Percentiles rank a stretch among this genome's conserved stretches.
Conservation (phyloP, 2,888 invertebrate species). For the Arctia plantaginis region DNA sequence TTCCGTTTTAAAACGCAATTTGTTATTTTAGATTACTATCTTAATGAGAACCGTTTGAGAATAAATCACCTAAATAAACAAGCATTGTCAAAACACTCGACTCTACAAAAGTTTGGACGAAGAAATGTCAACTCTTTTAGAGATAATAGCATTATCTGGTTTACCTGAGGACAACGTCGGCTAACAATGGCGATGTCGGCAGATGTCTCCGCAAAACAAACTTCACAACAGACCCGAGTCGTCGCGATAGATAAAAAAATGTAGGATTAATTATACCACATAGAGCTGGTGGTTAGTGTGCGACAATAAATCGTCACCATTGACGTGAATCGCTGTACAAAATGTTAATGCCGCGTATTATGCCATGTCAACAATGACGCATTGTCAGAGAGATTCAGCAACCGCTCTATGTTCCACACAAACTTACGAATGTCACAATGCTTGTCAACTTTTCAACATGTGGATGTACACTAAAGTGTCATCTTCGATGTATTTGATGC, state of each 20-base stretch:
- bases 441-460: slow-evolving; percentile 59
- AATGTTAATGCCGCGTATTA: slow-evolving; percentile 84
- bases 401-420: slow-evolving; percentile 66
- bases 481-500: slow-evolving; percentile 60
- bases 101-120: slow-evolving; percentile 75
- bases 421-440: slow-evolving; percentile 70
- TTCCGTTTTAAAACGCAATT: slow-evolving; percentile 37
- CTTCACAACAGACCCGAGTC: slow-evolving; percentile 80
- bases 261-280: slow-evolving; percentile 73
- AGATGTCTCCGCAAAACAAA: slow-evolving; percentile 85
- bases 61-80: slow-evolving; percentile 76
- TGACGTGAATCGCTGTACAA: slow-evolving; percentile 82
- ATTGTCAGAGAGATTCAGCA: slow-evolving; percentile 79
- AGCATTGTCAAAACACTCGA: slow-evolving; percentile 81
- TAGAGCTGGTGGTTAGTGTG: slow-evolving; percentile 65
- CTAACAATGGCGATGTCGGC: slow-evolving; percentile 76
- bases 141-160: slow-evolving; percentile 83
- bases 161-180: slow-evolving; percentile 78
- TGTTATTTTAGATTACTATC: slow-evolving; percentile 64
- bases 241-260: slow-evolving; percentile 73
- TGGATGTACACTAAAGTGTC: slow-evolving; percentile 59
- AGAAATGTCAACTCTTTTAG: slow-evolving; percentile 81
- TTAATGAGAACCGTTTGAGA: slow-evolving; percentile 63
- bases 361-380: slow-evolving; percentile 80
- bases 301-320: slow-evolving; percentile 85